These are phyloP conservation scores for Ornithoptera alexandrae DNA, from an alignment of 2,888 invertebrate species.

Conservation along the genomic window DNA sequence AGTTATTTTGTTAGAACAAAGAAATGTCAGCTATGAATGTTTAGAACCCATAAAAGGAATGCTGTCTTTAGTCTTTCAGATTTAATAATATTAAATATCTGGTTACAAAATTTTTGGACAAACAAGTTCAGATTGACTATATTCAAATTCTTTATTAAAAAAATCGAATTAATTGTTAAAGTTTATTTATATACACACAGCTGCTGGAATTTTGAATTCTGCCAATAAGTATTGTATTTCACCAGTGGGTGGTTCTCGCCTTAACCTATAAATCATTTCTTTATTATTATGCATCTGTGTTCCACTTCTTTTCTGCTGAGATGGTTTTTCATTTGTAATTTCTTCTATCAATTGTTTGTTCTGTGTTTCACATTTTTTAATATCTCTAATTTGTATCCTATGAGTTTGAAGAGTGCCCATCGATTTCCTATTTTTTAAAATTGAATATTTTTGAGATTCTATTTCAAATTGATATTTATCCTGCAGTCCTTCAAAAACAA, in stretches of 20 bases:
- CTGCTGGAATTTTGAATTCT: constrained; percentile 81
- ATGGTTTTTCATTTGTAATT: constrained; percentile 55
- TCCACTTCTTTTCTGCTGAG: constrained; percentile 34
- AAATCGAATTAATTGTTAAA: too few species aligned
- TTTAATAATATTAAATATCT: too few species aligned
- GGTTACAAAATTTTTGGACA: too few species aligned
- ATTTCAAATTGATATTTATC: constrained; percentile 88
- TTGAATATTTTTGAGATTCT: constrained; percentile 82
- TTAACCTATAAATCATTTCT: constrained; percentile 80
- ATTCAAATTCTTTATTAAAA: too few species aligned
- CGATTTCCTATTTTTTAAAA: constrained; percentile 86
- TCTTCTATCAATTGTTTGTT: constrained; percentile 81
- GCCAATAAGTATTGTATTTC: constrained; percentile 78
- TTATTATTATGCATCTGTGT: constrained; percentile 42
- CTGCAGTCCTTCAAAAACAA: constrained; percentile 86
- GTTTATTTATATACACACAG: constrained; percentile 60
- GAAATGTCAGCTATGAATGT: too few species aligned
- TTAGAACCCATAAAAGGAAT: too few species aligned
- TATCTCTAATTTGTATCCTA: constrained; percentile 85
- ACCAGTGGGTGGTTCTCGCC: constrained; percentile 78
- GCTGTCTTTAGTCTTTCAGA: too few species aligned
- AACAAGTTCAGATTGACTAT: too few species aligned
- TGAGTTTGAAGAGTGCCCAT: constrained; percentile 87
- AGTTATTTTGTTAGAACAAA: not conserved
- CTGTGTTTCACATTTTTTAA: constrained; percentile 66